A percentile compares a stretch with the other conserved stretches of the same genome.
Evolutionary conservation across 2,113 vertebrate genomes (phyloP).

Genomic region (Pelusios castaneus): DNA sequence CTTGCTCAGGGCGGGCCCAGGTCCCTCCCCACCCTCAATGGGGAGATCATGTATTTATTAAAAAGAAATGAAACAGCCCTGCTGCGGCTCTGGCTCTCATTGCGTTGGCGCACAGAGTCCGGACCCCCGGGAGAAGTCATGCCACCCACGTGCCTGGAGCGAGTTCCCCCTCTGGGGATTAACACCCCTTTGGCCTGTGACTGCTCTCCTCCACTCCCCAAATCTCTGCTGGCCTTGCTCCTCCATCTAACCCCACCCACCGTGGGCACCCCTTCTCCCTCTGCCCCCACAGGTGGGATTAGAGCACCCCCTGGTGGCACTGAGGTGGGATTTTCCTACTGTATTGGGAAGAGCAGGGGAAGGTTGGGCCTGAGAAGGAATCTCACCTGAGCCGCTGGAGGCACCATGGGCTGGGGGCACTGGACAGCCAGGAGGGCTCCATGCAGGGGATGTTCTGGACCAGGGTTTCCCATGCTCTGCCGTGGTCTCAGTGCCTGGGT

Average conservation of each 20-base stretch:
- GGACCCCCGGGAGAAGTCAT: background rate
- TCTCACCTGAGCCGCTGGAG: background rate
- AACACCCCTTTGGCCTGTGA: background rate
- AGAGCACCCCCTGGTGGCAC: background rate
- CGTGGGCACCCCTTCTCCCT: background rate
- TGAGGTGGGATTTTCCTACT: background rate
- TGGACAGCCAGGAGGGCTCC: background rate
- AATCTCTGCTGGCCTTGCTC: too few relatives aligned
- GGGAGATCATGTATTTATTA: conserved; percentile 69
- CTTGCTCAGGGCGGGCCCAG: background rate
- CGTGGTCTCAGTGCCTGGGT: background rate
- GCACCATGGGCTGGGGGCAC: too few relatives aligned
- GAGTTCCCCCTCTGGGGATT: background rate
- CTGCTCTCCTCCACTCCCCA: background rate
- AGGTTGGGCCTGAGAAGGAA: too few relatives aligned
- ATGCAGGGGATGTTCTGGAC: background rate
- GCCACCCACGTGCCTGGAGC: too few relatives aligned
- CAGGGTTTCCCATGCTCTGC: background rate
- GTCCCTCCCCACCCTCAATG: background rate
- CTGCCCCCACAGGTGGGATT: background rate
- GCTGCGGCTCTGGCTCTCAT: background rate
- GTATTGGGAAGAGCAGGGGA: background rate
- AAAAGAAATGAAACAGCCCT: conserved; percentile 42
- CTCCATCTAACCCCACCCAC: too few relatives aligned
- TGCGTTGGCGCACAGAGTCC: fast-evolving